phyloP scores from a whole-genome alignment of 2,797 vertebrate genomes.

The Oryzias dopingdopingensis region DNA sequence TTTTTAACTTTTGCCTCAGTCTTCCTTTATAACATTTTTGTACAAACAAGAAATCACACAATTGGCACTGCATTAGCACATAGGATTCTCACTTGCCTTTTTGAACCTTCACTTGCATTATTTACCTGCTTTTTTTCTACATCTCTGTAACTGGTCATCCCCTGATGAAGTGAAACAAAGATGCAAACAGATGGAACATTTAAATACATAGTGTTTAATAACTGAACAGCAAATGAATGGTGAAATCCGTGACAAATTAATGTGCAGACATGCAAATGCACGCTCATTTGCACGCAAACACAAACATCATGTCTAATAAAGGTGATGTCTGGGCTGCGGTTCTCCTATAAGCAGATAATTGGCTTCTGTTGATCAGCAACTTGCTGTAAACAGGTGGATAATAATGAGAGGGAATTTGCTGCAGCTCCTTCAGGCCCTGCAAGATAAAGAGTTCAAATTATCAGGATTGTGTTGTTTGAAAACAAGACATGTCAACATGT shows the following conservation, averaged over 20 bases:
- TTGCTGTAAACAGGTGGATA: slow-evolving; percentile 32
- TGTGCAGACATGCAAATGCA: background rate
- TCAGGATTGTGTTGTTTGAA: slow-evolving; percentile 21
- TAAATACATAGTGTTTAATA: slow-evolving; percentile 5
- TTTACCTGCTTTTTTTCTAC: background rate
- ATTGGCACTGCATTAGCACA: no score
- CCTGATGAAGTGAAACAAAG: slow-evolving; percentile 4
- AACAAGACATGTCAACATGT: slow-evolving; percentile 36
- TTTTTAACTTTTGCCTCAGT: no score
- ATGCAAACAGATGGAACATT: background rate
- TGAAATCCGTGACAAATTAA: background rate
- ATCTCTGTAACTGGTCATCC: slow-evolving; percentile 1
- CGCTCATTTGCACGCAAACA: slow-evolving; percentile 3
- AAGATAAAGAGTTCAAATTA: slow-evolving; percentile 29
- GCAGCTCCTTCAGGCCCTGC: slow-evolving; percentile 14
- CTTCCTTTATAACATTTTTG: no score
- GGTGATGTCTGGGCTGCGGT: slow-evolving; percentile 3
- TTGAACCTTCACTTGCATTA: no score
- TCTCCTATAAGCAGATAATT: slow-evolving; percentile 22
- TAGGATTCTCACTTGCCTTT: no score
- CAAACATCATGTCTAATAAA: slow-evolving; percentile 18
- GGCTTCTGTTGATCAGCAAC: slow-evolving; percentile 15
- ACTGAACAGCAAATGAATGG: slow-evolving; percentile 4
- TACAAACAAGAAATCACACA: no score
- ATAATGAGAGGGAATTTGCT: slow-evolving; percentile 29